Conservation (phyloP, 2,113 vertebrate species). For the Nesoenas mayeri region DNA sequence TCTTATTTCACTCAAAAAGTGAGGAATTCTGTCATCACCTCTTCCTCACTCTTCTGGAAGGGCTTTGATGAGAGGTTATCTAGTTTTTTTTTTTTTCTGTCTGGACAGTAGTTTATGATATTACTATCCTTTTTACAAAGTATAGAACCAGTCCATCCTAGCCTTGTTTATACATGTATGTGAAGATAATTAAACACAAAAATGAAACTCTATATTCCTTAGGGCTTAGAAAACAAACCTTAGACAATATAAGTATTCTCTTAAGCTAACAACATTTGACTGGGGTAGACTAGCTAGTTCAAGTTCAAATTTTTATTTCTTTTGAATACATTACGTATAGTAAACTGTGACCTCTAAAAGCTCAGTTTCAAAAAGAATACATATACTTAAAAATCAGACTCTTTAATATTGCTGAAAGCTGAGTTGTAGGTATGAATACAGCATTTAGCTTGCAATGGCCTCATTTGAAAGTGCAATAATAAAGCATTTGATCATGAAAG, state of each 20-base stretch:
- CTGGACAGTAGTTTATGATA: background rate
- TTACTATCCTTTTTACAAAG: background rate
- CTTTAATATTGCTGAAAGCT: background rate
- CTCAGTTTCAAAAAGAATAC: background rate
- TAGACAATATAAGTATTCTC: background rate
- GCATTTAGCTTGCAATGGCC: background rate
- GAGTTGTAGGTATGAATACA: background rate
- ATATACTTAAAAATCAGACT: background rate
- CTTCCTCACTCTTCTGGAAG: background rate
- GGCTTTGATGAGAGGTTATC: background rate
- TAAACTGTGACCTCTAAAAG: background rate
- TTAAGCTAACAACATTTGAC: background rate
- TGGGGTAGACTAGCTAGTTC: background rate
- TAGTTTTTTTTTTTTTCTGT: background rate
- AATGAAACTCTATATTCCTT: background rate
- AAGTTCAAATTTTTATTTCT: background rate
- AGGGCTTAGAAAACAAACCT: background rate
- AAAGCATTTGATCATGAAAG: background rate
- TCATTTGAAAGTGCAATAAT: background rate
- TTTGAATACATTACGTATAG: background rate
- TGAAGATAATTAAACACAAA: background rate
- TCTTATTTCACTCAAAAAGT: background rate
- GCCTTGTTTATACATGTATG: background rate
- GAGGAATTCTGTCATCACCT: background rate
- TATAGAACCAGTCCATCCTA: background rate